A percentile compares a stretch with the other conserved stretches of the same genome.
These are phyloP conservation scores for Nymphalis c-album DNA, from an alignment of 2,888 invertebrate species.

Conservation along the genomic window DNA sequence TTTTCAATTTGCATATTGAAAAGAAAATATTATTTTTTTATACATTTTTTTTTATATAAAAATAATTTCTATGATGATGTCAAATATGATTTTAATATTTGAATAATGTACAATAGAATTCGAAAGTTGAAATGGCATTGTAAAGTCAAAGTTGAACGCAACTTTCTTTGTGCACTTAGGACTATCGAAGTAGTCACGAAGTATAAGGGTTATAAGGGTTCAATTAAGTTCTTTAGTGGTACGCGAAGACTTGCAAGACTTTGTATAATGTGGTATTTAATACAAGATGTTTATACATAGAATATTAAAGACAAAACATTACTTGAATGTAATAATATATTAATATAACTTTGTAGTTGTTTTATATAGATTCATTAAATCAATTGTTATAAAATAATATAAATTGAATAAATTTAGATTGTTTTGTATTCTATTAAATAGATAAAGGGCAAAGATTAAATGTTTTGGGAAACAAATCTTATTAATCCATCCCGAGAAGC, in stretches of 20 bases:
- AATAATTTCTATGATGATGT: too few relatives aligned
- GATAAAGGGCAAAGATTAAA: neutral
- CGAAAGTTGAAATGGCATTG: too few relatives aligned
- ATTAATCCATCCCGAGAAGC: constrained; percentile 1
- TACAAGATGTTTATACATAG: too few relatives aligned
- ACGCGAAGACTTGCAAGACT: constrained; percentile 20
- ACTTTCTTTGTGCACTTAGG: constrained; percentile 17
- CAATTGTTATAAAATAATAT: neutral
- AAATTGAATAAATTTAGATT: neutral
- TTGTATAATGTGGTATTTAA: constrained; percentile 12
- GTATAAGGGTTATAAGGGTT: constrained; percentile 15
- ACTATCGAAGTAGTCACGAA: constrained; percentile 27
- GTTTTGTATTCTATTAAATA: neutral
- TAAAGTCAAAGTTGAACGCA: neutral
- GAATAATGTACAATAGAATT: too few relatives aligned
- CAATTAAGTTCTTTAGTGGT: constrained; percentile 30
- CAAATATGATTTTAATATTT: too few relatives aligned
- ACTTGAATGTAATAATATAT: too few relatives aligned
- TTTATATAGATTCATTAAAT: too few relatives aligned
- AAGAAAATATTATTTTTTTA: too few relatives aligned
- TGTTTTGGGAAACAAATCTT: neutral
- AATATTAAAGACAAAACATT: too few relatives aligned
- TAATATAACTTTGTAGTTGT: too few relatives aligned
- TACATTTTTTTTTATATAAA: too few relatives aligned
- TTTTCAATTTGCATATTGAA: too few relatives aligned